These are phyloP conservation scores for Piscicola geometra DNA, from an alignment of 2,888 invertebrate species.

Conservation along the genomic window DNA sequence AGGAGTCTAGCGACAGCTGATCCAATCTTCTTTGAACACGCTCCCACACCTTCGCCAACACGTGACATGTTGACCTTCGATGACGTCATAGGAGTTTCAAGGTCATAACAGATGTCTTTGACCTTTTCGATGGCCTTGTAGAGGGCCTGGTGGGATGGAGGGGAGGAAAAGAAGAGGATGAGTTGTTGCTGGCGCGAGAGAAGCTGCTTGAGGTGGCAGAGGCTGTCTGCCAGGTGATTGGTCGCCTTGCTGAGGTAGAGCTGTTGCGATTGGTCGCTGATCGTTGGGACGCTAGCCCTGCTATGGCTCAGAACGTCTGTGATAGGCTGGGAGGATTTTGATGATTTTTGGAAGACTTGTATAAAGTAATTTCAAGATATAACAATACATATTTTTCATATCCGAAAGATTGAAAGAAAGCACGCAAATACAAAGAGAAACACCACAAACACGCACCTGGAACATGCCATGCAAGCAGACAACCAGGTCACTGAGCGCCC, in stretches of 20 bases:
- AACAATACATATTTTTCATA: too few relatives aligned
- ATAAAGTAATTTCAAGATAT: slow-evolving; percentile 2
- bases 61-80: slow-evolving; percentile 55
- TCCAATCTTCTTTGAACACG: slow-evolving; percentile 71
- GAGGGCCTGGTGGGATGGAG: slow-evolving; percentile 63
- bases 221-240: slow-evolving; percentile 61
- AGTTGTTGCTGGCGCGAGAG: slow-evolving; percentile 51
- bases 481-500: slow-evolving; percentile 74
- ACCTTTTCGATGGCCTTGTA: slow-evolving; percentile 78
- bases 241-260: slow-evolving; percentile 70
- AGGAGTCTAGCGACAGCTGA: slow-evolving; percentile 78
- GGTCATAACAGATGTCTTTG: slow-evolving; percentile 71
- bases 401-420: slow-evolving; percentile 4
- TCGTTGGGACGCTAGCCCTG: slow-evolving; percentile 75
- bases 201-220: slow-evolving; percentile 65
- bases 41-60: slow-evolving; percentile 56
- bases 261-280: slow-evolving; percentile 71
- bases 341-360: neutral
- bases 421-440: neutral
- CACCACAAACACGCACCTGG: slow-evolving; percentile 59
- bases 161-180: neutral
- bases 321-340: slow-evolving; percentile 49
- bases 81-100: slow-evolving; percentile 74
- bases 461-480: slow-evolving; percentile 78
- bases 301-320: slow-evolving; percentile 70